Evolutionary conservation across 2,888 invertebrate species (phyloP), one percentile per base, ranked within the genome.

Genomic region (Cyrtodaria siliqua): DNA sequence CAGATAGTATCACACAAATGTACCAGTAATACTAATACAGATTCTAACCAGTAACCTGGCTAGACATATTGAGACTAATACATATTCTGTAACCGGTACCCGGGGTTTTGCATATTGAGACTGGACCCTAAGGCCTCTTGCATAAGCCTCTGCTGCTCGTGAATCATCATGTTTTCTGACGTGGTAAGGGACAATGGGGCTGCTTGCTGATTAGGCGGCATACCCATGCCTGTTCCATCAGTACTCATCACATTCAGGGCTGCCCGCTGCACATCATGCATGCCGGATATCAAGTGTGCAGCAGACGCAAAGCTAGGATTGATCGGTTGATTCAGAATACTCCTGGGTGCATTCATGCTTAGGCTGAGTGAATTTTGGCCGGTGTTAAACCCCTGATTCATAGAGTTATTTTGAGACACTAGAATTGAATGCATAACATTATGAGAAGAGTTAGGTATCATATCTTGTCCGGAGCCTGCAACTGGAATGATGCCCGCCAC

Each of bases 401-500:
- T 16, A 52, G 40, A 52, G 42, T 18, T 53, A 40, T 63, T 68
- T 14, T 52, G 75, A 24, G 64, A 40, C 18, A 57, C 53, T 14
- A 57, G 20, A 6, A 57, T 6, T 20, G 64, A 42, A 18, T 64
- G 64, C 38, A 67, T 57, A 14, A 20, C n/a, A 18, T 29, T n/a
- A 23, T 33, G 24, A 18, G 62, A n/a, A 1, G 49, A 42, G 20
- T 27, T 26, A 18, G 38, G 60, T 20, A 62, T 49, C 14, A 73
- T 29, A 42, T 73, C 68, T 24, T 68, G 64, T 14, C 18, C 60
- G 2, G 72, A 56, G 14, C 53, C 57, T 33, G 33, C 33, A 4
- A 33, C 33, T 18, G 72, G 72, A 16, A 78, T 55, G 6, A 78
- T 78, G 8, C 78, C 78, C 20, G 78, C 78, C 16, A 60, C 78